Percentiles rank a stretch among this genome's conserved stretches.
Evolutionary conservation across 2,888 invertebrate genomes (phyloP).

Genomic region (Phengaris alcon): DNA sequence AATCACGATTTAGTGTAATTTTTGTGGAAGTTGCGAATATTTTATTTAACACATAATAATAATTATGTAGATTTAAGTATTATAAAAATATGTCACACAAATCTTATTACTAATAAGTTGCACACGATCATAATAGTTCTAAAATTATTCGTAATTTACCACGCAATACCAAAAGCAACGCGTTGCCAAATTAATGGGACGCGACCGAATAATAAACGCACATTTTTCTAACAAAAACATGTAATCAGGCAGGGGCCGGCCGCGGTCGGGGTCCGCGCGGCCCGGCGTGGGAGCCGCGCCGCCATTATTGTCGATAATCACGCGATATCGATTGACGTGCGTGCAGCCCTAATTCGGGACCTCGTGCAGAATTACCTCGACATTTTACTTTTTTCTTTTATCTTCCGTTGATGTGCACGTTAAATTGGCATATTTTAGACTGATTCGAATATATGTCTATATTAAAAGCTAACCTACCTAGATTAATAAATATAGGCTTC

Average conservation of each 20-base stretch:
- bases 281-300: slow-evolving; percentile 44
- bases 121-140: not conserved
- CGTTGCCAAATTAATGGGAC: slow-evolving; percentile 1
- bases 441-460: not conserved
- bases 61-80: too few relatives aligned
- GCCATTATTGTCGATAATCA: slow-evolving; percentile 72
- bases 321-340: slow-evolving; percentile 67
- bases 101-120: not conserved
- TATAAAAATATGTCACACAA: too few relatives aligned
- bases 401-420: not conserved
- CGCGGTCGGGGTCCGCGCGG: slow-evolving; percentile 46
- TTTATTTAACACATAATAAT: too few relatives aligned
- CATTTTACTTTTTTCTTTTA: not conserved
- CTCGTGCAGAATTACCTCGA: slow-evolving; percentile 38
- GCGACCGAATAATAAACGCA: slow-evolving; percentile 27
- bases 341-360: slow-evolving; percentile 59
- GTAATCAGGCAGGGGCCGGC: slow-evolving; percentile 41
- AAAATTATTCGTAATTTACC: not conserved
- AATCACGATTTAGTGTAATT: too few relatives aligned
- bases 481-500: not conserved
- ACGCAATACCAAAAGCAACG: not conserved
- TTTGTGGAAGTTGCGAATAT: too few relatives aligned
- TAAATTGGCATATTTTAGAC: not conserved
- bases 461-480: not conserved
- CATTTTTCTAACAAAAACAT: slow-evolving; percentile 35